A percentile compares a stretch with the other conserved stretches of the same genome.
Evolutionary conservation across 2,888 invertebrate species (phyloP).

Genomic region (Caenorhabditis doughertyi): DNA sequence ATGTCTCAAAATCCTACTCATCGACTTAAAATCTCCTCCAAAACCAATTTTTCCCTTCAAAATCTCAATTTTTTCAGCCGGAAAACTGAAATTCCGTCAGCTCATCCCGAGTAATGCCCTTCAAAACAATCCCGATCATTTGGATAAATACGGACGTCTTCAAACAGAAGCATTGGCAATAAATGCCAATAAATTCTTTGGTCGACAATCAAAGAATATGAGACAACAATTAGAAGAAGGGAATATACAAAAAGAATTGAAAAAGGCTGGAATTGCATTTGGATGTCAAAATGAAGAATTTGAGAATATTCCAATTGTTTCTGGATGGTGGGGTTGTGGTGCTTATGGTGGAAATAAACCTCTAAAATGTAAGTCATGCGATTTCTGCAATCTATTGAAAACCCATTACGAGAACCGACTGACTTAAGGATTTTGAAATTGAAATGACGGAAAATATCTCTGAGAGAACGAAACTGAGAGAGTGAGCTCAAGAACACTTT

Average conservation of each 20-base stretch:
- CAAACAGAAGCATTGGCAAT: constrained; percentile 89
- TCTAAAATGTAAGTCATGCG: constrained; percentile 71
- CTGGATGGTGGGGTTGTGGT: constrained; percentile 92
- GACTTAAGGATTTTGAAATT: too few relatives aligned
- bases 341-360: constrained; percentile 75
- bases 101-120: neutral
- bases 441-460: too few relatives aligned
- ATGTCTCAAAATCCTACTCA: too few relatives aligned
- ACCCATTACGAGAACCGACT: too few relatives aligned
- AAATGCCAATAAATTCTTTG: constrained; percentile 89
- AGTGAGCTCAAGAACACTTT: too few relatives aligned
- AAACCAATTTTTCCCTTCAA: neutral
- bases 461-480: too few relatives aligned
- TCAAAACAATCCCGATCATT: constrained; percentile 3
- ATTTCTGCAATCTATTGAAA: too few relatives aligned
- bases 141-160: constrained; percentile 82
- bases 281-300: constrained; percentile 63
- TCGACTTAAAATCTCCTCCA: too few relatives aligned
- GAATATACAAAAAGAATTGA: constrained; percentile 88
- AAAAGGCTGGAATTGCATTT: constrained; percentile 87
- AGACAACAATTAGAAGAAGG: constrained; percentile 84
- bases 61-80: constrained; percentile 14
- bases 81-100: neutral
- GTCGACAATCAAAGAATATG: constrained; percentile 83
- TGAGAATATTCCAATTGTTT: constrained; percentile 86